Base-by-base conservation (phyloP, 1,140 invertebrate genomes). In the Pseudomyrmex cubaensis region DNA sequence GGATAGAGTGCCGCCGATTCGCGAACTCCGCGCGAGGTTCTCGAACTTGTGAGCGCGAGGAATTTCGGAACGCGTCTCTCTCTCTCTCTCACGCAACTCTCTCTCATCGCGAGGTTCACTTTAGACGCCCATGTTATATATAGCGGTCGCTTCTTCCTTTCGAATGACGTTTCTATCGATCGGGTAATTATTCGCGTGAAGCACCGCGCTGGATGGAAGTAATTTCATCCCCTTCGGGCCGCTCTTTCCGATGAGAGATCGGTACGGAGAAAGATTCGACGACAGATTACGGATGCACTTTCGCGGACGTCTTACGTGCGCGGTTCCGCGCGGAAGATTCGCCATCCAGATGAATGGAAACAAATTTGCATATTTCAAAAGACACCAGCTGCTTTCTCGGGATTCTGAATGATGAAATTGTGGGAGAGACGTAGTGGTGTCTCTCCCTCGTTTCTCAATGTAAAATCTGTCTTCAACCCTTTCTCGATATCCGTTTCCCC, bases 281-380 rank as follows among this genome's bases (percentile, higher is more conserved):
- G 54, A 52, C 10, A 48, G 54, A 80, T 72, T 80, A 80, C 66
- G 54, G 76, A 72, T 80, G 66, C 76, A 72, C 66, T 78, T 48
- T 78, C 66, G 44, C 66, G 76, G 76, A 80, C 66, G 54, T 80
- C 76, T 80, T 72, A 78, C 76, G 54, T 61, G 66, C 64, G 54
- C 64, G 54, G 70, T 61, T 50, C 54, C 56, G 12, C 66, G 35
- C 20, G 54, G 61, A 70, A 48, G 66, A 20, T 78, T 69, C 64
- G 52, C 35, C 64, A 70, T 78, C 76, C 76, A 48, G 54, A 50
- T 59, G 66, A 80, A 72, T 80, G 22, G 76, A 80, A 80, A 80
- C 54, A 72, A 72, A 72, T 80, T 80, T 80, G 66, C 76, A 72
- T 80, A 80, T 80, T 80, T 80, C 76, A 48, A 80, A 72, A 70